A percentile compares a stretch with the other conserved stretches of the same genome.
Evolutionary conservation across 2,113 vertebrate species (phyloP).

Genomic region (Dermatemys mawii): DNA sequence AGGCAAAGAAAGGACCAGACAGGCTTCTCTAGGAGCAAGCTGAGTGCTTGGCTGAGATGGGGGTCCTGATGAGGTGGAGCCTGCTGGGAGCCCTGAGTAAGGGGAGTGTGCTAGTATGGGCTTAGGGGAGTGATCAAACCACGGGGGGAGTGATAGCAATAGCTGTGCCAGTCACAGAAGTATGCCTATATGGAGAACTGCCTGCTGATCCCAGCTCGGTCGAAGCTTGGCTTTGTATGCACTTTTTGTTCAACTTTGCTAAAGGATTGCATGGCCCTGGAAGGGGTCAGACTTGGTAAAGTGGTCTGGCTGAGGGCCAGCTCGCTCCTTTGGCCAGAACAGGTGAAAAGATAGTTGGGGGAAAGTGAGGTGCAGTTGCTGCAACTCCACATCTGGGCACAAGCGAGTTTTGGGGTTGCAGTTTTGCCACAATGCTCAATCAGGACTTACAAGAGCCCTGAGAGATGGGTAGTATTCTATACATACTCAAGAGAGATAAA

Average conservation of each 20-base stretch:
- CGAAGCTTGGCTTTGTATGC: too few species aligned
- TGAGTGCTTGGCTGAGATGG: not conserved
- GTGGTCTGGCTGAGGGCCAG: not conserved
- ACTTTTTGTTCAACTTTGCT: not conserved
- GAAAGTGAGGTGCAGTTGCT: not conserved
- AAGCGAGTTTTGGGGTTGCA: not conserved
- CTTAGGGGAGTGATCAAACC: not conserved
- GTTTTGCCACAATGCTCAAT: not conserved
- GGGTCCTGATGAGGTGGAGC: not conserved
- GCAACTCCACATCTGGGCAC: not conserved
- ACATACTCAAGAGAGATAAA: not conserved
- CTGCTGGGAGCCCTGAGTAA: not conserved
- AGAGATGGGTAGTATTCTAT: not conserved
- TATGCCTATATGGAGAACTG: too few species aligned
- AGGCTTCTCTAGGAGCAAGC: not conserved
- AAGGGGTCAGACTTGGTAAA: not conserved
- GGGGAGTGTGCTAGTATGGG: not conserved
- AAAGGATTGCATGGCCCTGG: not conserved
- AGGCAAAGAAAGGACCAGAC: too few species aligned
- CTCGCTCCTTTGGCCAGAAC: not conserved
- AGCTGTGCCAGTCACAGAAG: too few species aligned
- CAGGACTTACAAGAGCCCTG: not conserved
- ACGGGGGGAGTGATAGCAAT: too few species aligned
- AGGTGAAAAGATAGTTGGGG: not conserved
- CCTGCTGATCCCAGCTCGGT: too few species aligned